A percentile compares a stretch with the other conserved stretches of the same genome.
These are phyloP conservation scores for Tipula helvola DNA, from an alignment of 2,888 invertebrate genomes.

Conservation along the genomic window DNA sequence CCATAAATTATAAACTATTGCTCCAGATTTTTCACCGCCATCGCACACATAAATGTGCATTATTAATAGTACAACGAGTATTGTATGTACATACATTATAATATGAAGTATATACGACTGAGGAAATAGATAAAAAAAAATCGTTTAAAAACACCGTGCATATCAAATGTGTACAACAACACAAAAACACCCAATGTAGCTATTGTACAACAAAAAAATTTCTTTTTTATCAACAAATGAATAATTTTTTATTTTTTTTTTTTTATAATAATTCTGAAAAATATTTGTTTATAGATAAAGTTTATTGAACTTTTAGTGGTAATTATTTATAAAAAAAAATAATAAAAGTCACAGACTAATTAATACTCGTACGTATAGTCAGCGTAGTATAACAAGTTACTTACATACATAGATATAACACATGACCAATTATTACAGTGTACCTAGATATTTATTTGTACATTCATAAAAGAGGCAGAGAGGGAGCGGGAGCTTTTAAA, in stretches of 20 bases:
- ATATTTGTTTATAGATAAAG: constrained; percentile 4
- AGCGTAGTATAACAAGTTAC: background rate
- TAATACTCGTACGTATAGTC: background rate
- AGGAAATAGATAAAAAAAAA: background rate
- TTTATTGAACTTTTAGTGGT: background rate
- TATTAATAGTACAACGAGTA: background rate
- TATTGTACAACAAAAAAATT: background rate
- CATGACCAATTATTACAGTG: background rate
- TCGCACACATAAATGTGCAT: background rate
- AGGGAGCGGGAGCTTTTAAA: background rate
- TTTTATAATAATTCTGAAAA: background rate
- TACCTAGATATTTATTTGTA: background rate
- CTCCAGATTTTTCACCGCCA: background rate
- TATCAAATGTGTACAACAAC: background rate
- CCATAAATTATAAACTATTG: background rate
- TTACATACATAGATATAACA: background rate
- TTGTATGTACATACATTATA: background rate
- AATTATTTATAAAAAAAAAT: background rate
- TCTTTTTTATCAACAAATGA: background rate
- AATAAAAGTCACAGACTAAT: background rate
- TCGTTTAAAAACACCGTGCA: background rate
- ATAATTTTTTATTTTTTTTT: background rate
- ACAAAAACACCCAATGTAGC: background rate
- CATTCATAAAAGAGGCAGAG: background rate
- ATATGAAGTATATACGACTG: background rate